Evolutionary conservation across 1,140 invertebrate species (phyloP).

Genomic region (Drosophila orosa): DNA sequence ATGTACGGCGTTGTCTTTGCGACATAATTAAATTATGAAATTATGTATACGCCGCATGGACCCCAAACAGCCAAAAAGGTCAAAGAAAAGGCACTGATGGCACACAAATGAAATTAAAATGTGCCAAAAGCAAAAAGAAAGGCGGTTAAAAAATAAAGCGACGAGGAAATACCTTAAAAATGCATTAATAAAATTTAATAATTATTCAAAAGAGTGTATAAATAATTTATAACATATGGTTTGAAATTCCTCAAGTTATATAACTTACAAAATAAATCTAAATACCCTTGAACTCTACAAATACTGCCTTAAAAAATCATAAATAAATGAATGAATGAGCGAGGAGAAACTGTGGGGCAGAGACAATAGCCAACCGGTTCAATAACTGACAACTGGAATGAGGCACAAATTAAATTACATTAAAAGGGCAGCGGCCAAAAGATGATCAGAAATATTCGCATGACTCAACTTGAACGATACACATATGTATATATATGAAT

Average conservation of each 20-base stretch:
- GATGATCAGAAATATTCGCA: slow-evolving; percentile 38
- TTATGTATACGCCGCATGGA: slow-evolving; percentile 65
- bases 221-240: not conserved
- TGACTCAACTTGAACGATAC: slow-evolving; percentile 35
- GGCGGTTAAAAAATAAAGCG: not conserved
- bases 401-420: slow-evolving; percentile 72
- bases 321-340: slow-evolving; percentile 29
- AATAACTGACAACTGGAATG: slow-evolving; percentile 68
- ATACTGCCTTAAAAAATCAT: slow-evolving; percentile 15
- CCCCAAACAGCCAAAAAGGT: slow-evolving; percentile 5
- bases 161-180: not conserved
- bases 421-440: slow-evolving; percentile 69
- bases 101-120: slow-evolving; percentile 45
- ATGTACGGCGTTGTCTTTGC: slow-evolving; percentile 24
- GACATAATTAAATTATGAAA: slow-evolving; percentile 61
- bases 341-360: not conserved
- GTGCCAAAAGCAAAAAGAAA: slow-evolving; percentile 19
- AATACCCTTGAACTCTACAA: slow-evolving; percentile 8
- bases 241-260: not conserved
- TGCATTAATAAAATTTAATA: not conserved
- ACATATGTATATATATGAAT: not conserved
- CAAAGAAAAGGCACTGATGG: slow-evolving; percentile 3
- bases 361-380: slow-evolving; percentile 64
- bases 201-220: too few relatives aligned
- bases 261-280: not conserved